A percentile compares a stretch with the other conserved stretches of the same genome.
phyloP scores from a whole-genome alignment of 2,888 invertebrate species.

The Cryptocephalus primarius region DNA sequence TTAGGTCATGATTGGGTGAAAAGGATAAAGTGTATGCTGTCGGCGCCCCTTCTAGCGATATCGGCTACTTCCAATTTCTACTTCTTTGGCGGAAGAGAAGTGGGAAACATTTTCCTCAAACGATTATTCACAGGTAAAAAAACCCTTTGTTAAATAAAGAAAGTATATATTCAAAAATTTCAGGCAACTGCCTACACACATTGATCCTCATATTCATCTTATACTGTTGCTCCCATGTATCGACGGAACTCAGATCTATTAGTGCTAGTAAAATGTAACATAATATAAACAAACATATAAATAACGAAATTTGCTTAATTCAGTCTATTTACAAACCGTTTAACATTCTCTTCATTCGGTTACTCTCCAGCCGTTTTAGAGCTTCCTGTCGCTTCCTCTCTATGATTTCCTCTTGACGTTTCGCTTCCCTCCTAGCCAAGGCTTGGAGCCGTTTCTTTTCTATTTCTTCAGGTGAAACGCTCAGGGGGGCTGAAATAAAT shows the following conservation, averaged over 20 bases:
- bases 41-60: constrained; percentile 59
- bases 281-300: background rate
- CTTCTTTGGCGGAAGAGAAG: constrained; percentile 66
- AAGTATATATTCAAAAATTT: constrained; percentile 15
- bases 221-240: constrained; percentile 48
- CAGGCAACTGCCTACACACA: constrained; percentile 29
- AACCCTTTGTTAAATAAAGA: background rate
- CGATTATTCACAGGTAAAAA: constrained; percentile 44
- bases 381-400: constrained; percentile 32
- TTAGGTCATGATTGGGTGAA: constrained; percentile 33
- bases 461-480: constrained; percentile 39
- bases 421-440: constrained; percentile 35
- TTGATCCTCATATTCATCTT: constrained; percentile 35
- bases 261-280: constrained; percentile 13
- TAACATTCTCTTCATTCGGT: constrained; percentile 22
- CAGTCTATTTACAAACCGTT: constrained; percentile 15
- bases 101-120: constrained; percentile 61
- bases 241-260: constrained; percentile 35
- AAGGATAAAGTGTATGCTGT: constrained; percentile 56
- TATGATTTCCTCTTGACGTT: constrained; percentile 32
- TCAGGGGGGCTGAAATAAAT: constrained; percentile 18
- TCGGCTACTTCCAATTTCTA: constrained; percentile 82
- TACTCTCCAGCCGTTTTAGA: constrained; percentile 27
- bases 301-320: background rate
- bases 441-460: constrained; percentile 39